These are phyloP conservation scores for Heteractis magnifica DNA, from an alignment of 92 coral and sea anemone genomes.

Conservation along the genomic window DNA sequence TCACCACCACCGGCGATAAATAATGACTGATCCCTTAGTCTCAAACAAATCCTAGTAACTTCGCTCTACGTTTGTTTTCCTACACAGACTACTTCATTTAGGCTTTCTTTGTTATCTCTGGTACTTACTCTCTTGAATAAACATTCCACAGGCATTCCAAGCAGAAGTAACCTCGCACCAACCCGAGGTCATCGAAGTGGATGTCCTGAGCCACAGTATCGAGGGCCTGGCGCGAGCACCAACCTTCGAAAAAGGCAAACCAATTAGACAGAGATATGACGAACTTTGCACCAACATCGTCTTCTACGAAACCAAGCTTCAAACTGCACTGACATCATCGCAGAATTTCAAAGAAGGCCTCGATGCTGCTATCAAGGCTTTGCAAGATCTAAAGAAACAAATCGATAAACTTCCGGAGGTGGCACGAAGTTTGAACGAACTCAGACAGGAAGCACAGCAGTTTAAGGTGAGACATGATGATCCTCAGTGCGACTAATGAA, in stretches of 20 bases:
- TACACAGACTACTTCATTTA: too few relatives aligned
- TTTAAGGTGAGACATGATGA: slow-evolving; percentile 62
- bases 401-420: slow-evolving; percentile 82
- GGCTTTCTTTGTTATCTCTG: too few relatives aligned
- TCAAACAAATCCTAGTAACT: too few relatives aligned
- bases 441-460: slow-evolving; percentile 83
- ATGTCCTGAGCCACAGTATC: slow-evolving; percentile 87
- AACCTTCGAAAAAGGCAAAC: slow-evolving; percentile 71
- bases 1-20: too few relatives aligned
- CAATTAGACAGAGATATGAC: slow-evolving; percentile 89
- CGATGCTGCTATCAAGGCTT: slow-evolving; percentile 71
- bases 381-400: slow-evolving; percentile 81
- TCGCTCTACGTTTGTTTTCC: too few relatives aligned
- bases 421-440: slow-evolving; percentile 74
- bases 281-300: slow-evolving; percentile 81
- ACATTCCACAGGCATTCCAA: slow-evolving; percentile 64
- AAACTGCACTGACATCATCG: slow-evolving; percentile 77
- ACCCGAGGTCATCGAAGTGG: slow-evolving; percentile 88
- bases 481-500: background rate
- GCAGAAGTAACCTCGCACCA: slow-evolving; percentile 87
- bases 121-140: background rate
- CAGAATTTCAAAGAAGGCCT: slow-evolving; percentile 93
- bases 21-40: too few relatives aligned
- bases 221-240: slow-evolving; percentile 70
- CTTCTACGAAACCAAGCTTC: slow-evolving; percentile 81